Base-by-base conservation (phyloP, 2,797 vertebrate species). In the Halcyon smyrnensis region DNA sequence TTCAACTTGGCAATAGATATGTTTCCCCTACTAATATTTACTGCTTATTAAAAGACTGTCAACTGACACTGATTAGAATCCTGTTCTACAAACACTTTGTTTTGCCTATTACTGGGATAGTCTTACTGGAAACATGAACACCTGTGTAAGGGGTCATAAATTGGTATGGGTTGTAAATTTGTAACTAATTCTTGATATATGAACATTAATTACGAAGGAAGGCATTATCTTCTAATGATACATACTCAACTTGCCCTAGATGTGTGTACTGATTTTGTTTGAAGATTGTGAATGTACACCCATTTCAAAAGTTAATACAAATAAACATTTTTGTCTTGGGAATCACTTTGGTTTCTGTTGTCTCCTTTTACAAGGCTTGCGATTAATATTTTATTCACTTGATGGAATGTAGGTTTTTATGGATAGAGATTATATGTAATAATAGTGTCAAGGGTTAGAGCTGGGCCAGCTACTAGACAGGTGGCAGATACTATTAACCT, bases 311-410 rank as follows among this genome's bases (percentile, higher is more conserved):
- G 54, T 92, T 95, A 95, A 84, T 71, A 94, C 69, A 90, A 98
- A 98, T 98, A 98, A 98, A 98, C 82, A 64, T 87, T 81, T 92
- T 95, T 95, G 75, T 86, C 88, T 89, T 81, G 39, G 12, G 56
- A 95, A 74, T 86, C 45, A 13, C 32, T 81, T 84, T 78, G 56
- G 46, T 70, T 68, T 84, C 64, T 19, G 15, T 81, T 63, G 84
- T 92, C 37, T 97, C 36, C 37, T 30, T 90, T 76, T 53, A 43
- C 30, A 7, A 4, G 30, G 27, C 10, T 77, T 74, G 32, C 1
- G 1, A 34, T 73, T 84, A 14, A 23, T 80, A 39, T 50, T 88
- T 81, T 51, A 62, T 64, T 75, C 37, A 15, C 54, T 59, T 68
- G 43, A 67, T 80, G 69, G n/a, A 56, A 45, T 27, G n/a, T 39